Percentiles rank a stretch among this genome's conserved stretches.
Evolutionary conservation across 2,888 invertebrate species (phyloP).

Genomic region (Marronus borbonicus): DNA sequence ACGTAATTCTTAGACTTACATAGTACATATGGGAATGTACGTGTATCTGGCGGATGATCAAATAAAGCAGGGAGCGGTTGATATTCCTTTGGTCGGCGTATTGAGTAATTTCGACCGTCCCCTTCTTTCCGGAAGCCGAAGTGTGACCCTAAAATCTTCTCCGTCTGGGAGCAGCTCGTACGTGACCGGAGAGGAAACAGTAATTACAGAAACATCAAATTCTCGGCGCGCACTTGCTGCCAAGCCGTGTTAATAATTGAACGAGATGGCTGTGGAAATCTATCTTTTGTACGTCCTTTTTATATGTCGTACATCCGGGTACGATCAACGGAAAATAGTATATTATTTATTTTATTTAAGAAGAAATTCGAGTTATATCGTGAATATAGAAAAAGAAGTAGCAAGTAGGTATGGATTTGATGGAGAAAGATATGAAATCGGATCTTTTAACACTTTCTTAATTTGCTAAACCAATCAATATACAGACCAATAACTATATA

Average conservation of each 20-base stretch:
- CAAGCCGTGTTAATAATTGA: conserved; percentile 42
- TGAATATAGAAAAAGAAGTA: too few species aligned
- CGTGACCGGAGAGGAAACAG: conserved; percentile 58
- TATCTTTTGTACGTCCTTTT: conserved; percentile 50
- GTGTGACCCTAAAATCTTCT: conserved; percentile 45
- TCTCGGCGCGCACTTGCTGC: conserved; percentile 34
- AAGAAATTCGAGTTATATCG: too few species aligned
- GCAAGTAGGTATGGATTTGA: too few species aligned
- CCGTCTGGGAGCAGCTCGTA: conserved; percentile 53
- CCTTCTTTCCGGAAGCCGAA: conserved; percentile 53
- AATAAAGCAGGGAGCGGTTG: conserved; percentile 45
- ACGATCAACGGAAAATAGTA: background rate
- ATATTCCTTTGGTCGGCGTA: conserved; percentile 46
- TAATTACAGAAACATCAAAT: conserved; percentile 46
- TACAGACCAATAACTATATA: too few species aligned
- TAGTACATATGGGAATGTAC: background rate
- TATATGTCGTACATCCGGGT: conserved; percentile 1
- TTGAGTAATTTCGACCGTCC: conserved; percentile 57
- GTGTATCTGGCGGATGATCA: conserved; percentile 13
- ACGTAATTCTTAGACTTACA: conserved; percentile 23
- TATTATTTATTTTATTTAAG: too few species aligned
- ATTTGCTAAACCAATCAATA: too few species aligned
- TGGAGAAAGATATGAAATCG: too few species aligned
- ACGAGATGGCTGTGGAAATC: background rate
- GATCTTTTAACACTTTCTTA: too few species aligned